Evolutionary conservation across 1,140 invertebrate species (phyloP).

Genomic region (Brachionus rubens): DNA sequence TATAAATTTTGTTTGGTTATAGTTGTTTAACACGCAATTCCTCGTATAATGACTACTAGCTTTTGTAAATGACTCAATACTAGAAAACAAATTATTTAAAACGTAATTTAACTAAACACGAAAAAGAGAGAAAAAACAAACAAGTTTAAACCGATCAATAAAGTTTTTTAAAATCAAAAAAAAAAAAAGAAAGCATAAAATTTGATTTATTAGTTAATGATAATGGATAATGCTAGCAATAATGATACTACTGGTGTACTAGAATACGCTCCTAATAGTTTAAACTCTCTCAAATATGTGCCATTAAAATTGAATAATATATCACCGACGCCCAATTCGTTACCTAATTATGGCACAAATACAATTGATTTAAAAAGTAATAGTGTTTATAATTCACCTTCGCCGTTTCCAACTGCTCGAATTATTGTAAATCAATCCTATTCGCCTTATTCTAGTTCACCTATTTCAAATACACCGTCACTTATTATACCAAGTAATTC

Average conservation of each 20-base stretch:
- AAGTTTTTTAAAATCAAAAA: background rate
- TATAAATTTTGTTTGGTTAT: too few relatives aligned
- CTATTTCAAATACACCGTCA: background rate
- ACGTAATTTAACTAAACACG: too few relatives aligned
- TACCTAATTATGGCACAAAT: background rate
- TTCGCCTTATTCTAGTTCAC: background rate
- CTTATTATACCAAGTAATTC: background rate
- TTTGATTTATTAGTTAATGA: background rate
- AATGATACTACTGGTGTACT: background rate
- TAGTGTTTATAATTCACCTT: background rate
- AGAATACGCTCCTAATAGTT: background rate
- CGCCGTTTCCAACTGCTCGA: background rate
- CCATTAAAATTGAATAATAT: slow-evolving; percentile 15
- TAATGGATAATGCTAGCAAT: slow-evolving; percentile 19
- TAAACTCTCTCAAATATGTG: background rate
- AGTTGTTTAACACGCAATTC: too few relatives aligned
- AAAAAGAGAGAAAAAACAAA: too few relatives aligned
- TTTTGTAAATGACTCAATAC: too few relatives aligned
- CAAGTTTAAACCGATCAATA: too few relatives aligned
- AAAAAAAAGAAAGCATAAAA: background rate
- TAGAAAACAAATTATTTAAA: too few relatives aligned
- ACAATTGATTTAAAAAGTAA: background rate
- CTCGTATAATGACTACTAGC: too few relatives aligned
- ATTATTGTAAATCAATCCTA: slow-evolving; percentile 9
- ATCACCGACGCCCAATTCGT: background rate